Evolutionary conservation across 2,888 invertebrate species (phyloP).

Genomic region (Bugulina stolonifera): DNA sequence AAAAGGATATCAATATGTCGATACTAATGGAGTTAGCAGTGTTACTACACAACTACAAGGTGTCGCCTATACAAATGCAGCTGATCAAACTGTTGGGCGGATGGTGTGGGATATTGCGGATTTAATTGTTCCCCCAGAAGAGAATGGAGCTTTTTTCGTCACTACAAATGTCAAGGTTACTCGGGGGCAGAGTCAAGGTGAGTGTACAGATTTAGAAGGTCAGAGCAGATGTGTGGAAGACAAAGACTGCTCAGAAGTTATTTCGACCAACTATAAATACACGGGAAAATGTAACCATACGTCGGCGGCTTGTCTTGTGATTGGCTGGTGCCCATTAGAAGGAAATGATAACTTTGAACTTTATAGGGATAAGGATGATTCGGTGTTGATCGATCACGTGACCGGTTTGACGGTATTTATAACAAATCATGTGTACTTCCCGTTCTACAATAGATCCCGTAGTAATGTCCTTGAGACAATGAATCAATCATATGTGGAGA

Average conservation of each 20-base stretch:
- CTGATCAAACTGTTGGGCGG: constrained; percentile 26
- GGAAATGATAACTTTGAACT: not conserved
- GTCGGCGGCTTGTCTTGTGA: not conserved
- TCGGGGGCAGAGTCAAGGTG: constrained; percentile 27
- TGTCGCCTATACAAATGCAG: constrained; percentile 28
- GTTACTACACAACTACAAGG: constrained; percentile 5
- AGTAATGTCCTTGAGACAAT: constrained; percentile 43
- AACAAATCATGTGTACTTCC: constrained; percentile 43
- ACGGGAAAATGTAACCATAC: constrained; percentile 4
- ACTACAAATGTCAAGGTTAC: constrained; percentile 30
- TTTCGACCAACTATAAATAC: not conserved
- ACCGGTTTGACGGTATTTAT: constrained; percentile 40
- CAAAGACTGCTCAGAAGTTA: constrained; percentile 24
- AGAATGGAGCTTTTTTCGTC: constrained; percentile 28
- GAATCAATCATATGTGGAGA: constrained; percentile 39
- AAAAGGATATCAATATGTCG: constrained; percentile 56
- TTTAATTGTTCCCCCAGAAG: constrained; percentile 27
- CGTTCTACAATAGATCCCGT: constrained; percentile 34
- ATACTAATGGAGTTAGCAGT: constrained; percentile 35
- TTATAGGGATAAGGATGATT: constrained; percentile 27
- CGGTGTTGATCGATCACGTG: constrained; percentile 36
- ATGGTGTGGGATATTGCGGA: constrained; percentile 29
- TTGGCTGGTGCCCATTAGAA: constrained; percentile 13
- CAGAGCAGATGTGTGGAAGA: constrained; percentile 27
- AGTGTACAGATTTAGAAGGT: constrained; percentile 13